Percentiles rank a stretch among this genome's conserved stretches.
phyloP scores from a whole-genome alignment of 2,888 invertebrate species.

The Alitta virens region DNA sequence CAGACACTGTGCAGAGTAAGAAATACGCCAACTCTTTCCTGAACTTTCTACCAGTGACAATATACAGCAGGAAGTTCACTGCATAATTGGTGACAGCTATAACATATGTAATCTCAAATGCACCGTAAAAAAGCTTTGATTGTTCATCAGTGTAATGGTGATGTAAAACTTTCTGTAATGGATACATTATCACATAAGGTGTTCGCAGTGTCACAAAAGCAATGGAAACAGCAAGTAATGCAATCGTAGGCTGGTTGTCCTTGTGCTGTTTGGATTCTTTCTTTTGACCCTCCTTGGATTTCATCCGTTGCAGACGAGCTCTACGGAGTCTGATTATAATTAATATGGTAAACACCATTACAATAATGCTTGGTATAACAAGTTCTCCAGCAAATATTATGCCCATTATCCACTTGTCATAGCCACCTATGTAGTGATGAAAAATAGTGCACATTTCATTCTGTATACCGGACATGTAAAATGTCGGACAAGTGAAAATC shows the following conservation, averaged over 20 bases:
- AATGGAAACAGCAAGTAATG: conserved; percentile 8
- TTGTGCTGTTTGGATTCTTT: neutral
- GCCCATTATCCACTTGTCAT: neutral
- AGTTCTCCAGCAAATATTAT: conserved; percentile 2
- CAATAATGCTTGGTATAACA: conserved; percentile 1
- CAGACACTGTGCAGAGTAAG: no score
- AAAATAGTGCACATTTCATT: no score
- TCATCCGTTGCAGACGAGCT: neutral
- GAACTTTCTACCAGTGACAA: neutral
- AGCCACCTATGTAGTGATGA: neutral
- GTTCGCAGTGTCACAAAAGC: neutral
- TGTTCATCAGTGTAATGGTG: no score
- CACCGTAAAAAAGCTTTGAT: neutral
- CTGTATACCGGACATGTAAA: neutral
- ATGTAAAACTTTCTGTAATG: neutral
- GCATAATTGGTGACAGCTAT: conserved; percentile 10
- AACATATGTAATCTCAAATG: neutral
- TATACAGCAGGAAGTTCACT: conserved; percentile 7
- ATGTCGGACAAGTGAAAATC: neutral
- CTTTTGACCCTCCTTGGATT: neutral
- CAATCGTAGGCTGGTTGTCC: conserved; percentile 5
- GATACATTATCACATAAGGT: neutral
- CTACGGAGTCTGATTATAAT: conserved; percentile 3
- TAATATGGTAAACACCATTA: conserved; percentile 4
- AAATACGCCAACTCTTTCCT: neutral